phyloP scores from a whole-genome alignment of 1,140 invertebrate genomes.

The Drosophila oshimai region DNA sequence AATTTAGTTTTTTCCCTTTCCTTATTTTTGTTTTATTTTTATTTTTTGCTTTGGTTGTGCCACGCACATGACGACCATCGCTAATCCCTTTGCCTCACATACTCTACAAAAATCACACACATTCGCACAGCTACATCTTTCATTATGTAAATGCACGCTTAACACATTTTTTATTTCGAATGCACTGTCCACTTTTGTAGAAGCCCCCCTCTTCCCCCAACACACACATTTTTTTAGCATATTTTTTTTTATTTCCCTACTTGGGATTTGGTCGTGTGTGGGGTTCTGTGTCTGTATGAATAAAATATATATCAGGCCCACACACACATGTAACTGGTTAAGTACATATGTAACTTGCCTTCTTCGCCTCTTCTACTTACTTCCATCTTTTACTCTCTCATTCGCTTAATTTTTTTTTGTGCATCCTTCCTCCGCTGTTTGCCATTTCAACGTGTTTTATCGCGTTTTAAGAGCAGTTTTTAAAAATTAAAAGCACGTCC shows the following conservation, averaged over 20 bases:
- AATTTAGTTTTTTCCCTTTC: conserved; percentile 62
- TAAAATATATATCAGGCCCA: conserved; percentile 20
- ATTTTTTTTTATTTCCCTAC: conserved; percentile 26
- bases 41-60: conserved; percentile 13
- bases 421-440: conserved; percentile 36
- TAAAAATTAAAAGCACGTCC: conserved; percentile 82
- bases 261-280: conserved; percentile 60
- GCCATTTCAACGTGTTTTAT: conserved; percentile 75
- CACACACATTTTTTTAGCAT: background rate
- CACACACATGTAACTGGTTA: conserved; percentile 10
- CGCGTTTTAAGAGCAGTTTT: conserved; percentile 81
- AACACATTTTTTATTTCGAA: conserved; percentile 52
- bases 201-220: conserved; percentile 15
- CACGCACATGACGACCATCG: conserved; percentile 71
- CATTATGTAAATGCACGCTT: conserved; percentile 82
- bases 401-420: conserved; percentile 1
- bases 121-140: conserved; percentile 71
- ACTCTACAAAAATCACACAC: conserved; percentile 18
- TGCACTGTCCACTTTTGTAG: conserved; percentile 22
- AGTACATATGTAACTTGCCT: conserved; percentile 19
- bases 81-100: conserved; percentile 66
- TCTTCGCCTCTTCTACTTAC: conserved; percentile 3
- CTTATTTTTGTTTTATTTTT: background rate
- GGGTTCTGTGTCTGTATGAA: conserved; percentile 37
- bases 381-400: conserved; percentile 8